These are phyloP conservation scores for Alectura lathami DNA, from an alignment of 2,113 vertebrate species.

Conservation along the genomic window DNA sequence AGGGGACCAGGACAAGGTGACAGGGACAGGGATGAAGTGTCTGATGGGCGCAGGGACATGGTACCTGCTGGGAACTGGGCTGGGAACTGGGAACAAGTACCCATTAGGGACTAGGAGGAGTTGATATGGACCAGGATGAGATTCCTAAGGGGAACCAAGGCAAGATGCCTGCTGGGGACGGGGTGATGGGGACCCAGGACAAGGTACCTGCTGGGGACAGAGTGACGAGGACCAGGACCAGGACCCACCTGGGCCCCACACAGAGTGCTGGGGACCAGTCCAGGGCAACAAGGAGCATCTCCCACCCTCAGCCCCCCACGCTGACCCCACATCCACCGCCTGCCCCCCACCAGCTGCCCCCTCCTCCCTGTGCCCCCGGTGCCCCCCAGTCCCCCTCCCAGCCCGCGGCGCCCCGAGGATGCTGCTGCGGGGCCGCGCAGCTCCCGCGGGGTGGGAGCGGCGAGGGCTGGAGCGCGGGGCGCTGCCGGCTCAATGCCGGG, in stretches of 20 bases:
- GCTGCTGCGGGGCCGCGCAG: accelerated
- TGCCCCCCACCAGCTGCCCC: not conserved
- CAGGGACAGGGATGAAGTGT: too few relatives aligned
- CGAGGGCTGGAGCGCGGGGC: conserved; percentile 64
- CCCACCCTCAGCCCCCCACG: not conserved
- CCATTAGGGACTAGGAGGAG: accelerated
- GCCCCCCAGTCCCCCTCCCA: not conserved
- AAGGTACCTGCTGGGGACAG: not conserved
- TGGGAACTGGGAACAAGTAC: not conserved
- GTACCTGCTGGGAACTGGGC: too few relatives aligned
- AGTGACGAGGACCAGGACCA: accelerated
- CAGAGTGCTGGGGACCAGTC: accelerated
- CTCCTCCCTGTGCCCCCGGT: not conserved
- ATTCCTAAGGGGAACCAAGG: not conserved
- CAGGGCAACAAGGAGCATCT: accelerated
- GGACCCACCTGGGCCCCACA: accelerated
- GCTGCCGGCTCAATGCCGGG: conserved; percentile 1
- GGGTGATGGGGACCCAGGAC: not conserved
- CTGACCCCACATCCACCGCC: not conserved
- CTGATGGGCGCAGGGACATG: too few relatives aligned
- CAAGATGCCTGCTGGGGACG: not conserved
- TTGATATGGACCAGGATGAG: too few relatives aligned
- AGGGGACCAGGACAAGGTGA: too few relatives aligned
- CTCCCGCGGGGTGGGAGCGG: not conserved
- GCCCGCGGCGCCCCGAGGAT: not conserved